Evolutionary conservation across 2,888 invertebrate genomes (phyloP), one percentile per base, ranked within the genome.

Genomic region (Argyra leucocephala): DNA sequence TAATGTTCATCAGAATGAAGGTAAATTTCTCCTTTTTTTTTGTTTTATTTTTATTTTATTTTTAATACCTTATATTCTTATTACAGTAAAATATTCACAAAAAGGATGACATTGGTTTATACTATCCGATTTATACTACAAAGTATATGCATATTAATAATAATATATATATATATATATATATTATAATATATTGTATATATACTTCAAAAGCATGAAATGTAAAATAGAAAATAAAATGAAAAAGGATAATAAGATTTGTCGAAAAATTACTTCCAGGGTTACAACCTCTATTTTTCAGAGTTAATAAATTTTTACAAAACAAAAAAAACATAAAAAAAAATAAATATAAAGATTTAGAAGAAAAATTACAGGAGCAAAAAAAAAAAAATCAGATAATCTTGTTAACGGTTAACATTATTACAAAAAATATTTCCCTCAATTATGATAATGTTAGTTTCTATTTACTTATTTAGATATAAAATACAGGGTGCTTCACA

Each of bases 211-310:
- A 48, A 48, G 18, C 6, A 48, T 5, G 5, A 48, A 9, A 2
- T 48, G 3, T 48, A 48, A 48, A 48, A 48, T 48, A 48, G 48
- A 48, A 48, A 37, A 12, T 6, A 48, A 18, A 48, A 48, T 9
- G 48, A 48, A 48, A 48, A 48, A 48, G 48, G 48, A 48, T 48
- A 48, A 48, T 48, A 48, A 48, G 48, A 48, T 48, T 48, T 48
- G 48, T 18, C 15, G 48, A 48, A 48, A 48, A 48, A 48, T 48
- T 48, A 48, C 48, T 48, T 48, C 48, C 48, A 48, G 48, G 48
- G 48, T 48, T 48, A 48, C 48, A 48, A 48, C 48, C 48, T 48
- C 48, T n/a, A 48, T 48, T 9, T 48, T 18, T 48, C 6, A n/a
- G n/a, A 48, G 48, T 48, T 48, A 48, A 48, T 48, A 48, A 48